A percentile compares a stretch with the other conserved stretches of the same genome.
Conservation (phyloP, 2,888 invertebrate genomes). For the Campopleginae sp. region DNA sequence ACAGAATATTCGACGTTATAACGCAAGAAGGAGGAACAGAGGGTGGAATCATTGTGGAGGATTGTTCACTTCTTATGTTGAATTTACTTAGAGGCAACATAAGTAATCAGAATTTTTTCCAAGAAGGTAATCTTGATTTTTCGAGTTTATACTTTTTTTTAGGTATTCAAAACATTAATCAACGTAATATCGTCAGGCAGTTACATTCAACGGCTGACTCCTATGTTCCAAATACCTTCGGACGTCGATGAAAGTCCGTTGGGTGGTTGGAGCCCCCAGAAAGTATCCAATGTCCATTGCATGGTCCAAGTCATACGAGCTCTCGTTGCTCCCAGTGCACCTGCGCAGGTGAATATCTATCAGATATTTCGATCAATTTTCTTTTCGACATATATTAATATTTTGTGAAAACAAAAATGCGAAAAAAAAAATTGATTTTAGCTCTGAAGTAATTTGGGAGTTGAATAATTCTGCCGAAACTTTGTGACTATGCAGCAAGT, state of each 20-base stretch:
- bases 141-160: not conserved
- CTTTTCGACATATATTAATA: not conserved
- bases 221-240: slow-evolving; percentile 93
- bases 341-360: slow-evolving; percentile 89
- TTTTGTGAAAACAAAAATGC: no score
- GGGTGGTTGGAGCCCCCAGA: slow-evolving; percentile 95
- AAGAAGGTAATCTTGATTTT: slow-evolving; percentile 88
- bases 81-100: slow-evolving; percentile 97
- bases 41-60: slow-evolving; percentile 99
- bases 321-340: slow-evolving; percentile 97
- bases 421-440: not conserved
- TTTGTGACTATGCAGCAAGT: not conserved
- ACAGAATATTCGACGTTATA: slow-evolving; percentile 96
- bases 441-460: not conserved
- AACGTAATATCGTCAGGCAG: slow-evolving; percentile 86
- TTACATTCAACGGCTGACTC: slow-evolving; percentile 95
- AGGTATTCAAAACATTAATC: slow-evolving; percentile 1
- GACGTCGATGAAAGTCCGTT: slow-evolving; percentile 87
- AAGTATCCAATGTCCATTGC: slow-evolving; percentile 96
- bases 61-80: slow-evolving; percentile 96
- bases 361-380: not conserved
- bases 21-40: slow-evolving; percentile 96
- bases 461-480: not conserved
- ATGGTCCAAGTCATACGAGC: slow-evolving; percentile 95
- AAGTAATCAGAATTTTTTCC: slow-evolving; percentile 99